A percentile compares a stretch with the other conserved stretches of the same genome.
Evolutionary conservation across 1,140 invertebrate genomes (phyloP).

Genomic region (Aphelinus certus): DNA sequence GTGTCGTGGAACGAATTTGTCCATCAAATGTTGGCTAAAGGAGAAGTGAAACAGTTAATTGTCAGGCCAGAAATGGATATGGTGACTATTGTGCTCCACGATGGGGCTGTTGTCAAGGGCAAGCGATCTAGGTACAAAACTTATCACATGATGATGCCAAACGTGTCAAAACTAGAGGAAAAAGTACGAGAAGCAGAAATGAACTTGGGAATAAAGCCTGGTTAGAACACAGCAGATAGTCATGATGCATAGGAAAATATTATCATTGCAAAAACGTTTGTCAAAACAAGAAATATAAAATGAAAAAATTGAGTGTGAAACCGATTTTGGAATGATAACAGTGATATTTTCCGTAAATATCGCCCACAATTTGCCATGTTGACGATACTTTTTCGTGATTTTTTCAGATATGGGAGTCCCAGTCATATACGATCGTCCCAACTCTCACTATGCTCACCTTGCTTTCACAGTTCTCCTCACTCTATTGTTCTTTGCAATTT

Average conservation of each 20-base stretch:
- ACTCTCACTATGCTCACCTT: neutral
- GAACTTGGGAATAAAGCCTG: conserved; percentile 79
- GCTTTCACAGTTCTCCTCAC: neutral
- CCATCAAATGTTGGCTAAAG: conserved; percentile 90
- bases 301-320: too few species aligned
- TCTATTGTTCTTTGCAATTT: neutral
- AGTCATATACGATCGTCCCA: conserved; percentile 76
- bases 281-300: too few species aligned
- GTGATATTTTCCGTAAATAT: too few species aligned
- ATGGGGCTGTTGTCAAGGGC: conserved; percentile 89
- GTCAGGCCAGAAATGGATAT: conserved; percentile 84
- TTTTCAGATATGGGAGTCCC: conserved; percentile 74
- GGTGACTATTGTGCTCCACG: conserved; percentile 83
- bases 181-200: conserved; percentile 86
- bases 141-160: conserved; percentile 86
- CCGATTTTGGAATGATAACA: too few species aligned
- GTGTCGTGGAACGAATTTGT: conserved; percentile 97
- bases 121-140: conserved; percentile 65
- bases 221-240: conserved; percentile 48
- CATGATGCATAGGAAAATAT: too few species aligned
- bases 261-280: too few species aligned
- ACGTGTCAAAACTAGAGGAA: conserved; percentile 85
- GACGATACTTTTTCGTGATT: conserved; percentile 1
- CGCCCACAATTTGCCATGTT: too few species aligned
- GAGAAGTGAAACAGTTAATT: conserved; percentile 90